A percentile compares a stretch with the other conserved stretches of the same genome.
Evolutionary conservation across 53 echinoderm and acorn worm genomes (phyloP).

Genomic region (Echinarachnius parma): DNA sequence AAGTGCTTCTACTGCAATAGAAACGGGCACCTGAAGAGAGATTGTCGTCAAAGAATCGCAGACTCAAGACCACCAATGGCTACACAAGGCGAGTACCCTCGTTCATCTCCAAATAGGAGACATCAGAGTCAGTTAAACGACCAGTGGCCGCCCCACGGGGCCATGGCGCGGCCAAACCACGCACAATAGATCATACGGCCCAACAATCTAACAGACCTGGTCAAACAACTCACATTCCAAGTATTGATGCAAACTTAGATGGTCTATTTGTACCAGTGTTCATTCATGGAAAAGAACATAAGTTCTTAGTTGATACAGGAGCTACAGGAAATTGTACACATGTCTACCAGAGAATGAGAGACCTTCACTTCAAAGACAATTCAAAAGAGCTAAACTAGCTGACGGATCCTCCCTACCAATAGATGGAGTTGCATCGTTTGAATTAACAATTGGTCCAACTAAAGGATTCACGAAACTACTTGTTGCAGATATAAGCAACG

Average conservation of each 20-base stretch:
- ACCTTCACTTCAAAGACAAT: background rate
- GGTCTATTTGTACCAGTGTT: background rate
- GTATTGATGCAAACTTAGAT: background rate
- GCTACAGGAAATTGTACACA: background rate
- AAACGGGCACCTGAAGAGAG: conserved; percentile 6
- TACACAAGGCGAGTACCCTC: background rate
- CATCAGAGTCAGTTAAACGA: background rate
- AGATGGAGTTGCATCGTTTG: background rate
- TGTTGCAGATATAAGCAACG: conserved; percentile 19
- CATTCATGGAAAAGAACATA: background rate
- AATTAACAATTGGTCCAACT: conserved; percentile 5
- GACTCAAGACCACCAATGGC: background rate
- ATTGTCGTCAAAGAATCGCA: background rate
- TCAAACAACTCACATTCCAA: background rate
- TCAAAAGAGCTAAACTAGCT: background rate
- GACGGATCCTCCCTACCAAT: conserved; percentile 1
- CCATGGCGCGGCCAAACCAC: conserved; percentile 25
- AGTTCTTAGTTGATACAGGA: conserved; percentile 23
- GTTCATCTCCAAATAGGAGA: background rate
- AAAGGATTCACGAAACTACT: background rate
- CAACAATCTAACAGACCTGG: background rate
- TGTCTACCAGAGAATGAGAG: background rate
- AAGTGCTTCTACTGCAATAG: conserved; percentile 17
- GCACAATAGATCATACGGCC: background rate
- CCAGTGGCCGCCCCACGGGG: conserved; percentile 15